Evolutionary conservation across 2,113 vertebrate species (phyloP), one percentile per base, ranked within the genome.

Genomic region (Bubo blakistoni): DNA sequence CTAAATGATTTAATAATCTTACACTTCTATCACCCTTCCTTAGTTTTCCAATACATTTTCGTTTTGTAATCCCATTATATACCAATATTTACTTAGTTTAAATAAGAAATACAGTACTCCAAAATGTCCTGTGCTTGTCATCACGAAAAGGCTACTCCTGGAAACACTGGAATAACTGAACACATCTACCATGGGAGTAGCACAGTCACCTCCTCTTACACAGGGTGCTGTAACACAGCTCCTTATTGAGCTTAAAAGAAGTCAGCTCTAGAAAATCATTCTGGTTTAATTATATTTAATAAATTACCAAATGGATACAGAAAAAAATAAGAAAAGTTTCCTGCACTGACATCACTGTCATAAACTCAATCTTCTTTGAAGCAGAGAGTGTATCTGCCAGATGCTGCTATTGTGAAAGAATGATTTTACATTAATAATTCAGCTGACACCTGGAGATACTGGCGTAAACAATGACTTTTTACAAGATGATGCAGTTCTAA

Each of bases 391-490:
- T 36, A 95, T 97, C 66, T 97, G 97, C 97, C 98, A 98, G 98
- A 98, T 98, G 98, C 97, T 97, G 94, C 95, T 98, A 94, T 98
- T 98, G 97, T 97, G 97, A 98, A 98, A 98, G 84, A 97, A 97
- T 96, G 95, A 97, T 94, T 97, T 87, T 97, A 95, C 88, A 96
- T 96, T 98, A 98, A 97, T 97, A 98, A 97, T 96, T 98, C 98
- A 98, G 98, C 97, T 98, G 98, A 98, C 99, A 99, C 98, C 99
- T 99, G 99, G 98, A 98, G 97, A 98, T 97, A 98, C 82, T 99
- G 99, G 99, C 98, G 96, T 98, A 99, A 99, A 99, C 99, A 99
- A 99, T 97, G 98, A 98, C 98, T 99, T 99, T 98, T 99, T 99
- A 94, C 90, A 98, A 97, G 98, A 99, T 99, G 98, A 99, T 98